Conservation (phyloP, 2,888 invertebrate species). For the Dicycla oo region DNA sequence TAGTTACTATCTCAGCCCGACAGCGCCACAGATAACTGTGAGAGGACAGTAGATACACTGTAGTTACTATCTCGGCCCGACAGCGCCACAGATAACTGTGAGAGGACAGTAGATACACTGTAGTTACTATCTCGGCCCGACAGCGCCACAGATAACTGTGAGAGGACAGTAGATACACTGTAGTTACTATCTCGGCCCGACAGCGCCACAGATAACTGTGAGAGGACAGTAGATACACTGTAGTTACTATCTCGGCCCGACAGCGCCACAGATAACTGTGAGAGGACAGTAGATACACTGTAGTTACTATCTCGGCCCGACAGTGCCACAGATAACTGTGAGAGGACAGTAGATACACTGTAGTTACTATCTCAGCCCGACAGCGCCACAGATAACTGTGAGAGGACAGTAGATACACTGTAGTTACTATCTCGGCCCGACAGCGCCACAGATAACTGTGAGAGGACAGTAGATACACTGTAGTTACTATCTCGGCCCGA, state of each 20-base stretch:
- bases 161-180: no score
- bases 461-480: no score
- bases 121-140: not conserved
- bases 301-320: not conserved
- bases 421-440: not conserved
- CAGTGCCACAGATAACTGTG: slow-evolving; percentile 1
- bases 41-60: no score
- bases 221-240: no score
- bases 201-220: slow-evolving; percentile 1
- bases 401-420: no score
- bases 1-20: not conserved
- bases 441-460: slow-evolving; percentile 1
- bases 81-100: slow-evolving; percentile 1
- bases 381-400: slow-evolving; percentile 1
- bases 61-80: not conserved
- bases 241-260: not conserved
- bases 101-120: no score
- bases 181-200: not conserved
- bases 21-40: slow-evolving; percentile 1
- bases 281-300: no score
- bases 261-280: slow-evolving; percentile 1
- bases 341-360: no score
- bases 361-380: not conserved
- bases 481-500: not conserved
- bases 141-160: slow-evolving; percentile 1